Evolutionary conservation across 1,140 invertebrate species (phyloP).

Genomic region (Drosophila paulistorum): DNA sequence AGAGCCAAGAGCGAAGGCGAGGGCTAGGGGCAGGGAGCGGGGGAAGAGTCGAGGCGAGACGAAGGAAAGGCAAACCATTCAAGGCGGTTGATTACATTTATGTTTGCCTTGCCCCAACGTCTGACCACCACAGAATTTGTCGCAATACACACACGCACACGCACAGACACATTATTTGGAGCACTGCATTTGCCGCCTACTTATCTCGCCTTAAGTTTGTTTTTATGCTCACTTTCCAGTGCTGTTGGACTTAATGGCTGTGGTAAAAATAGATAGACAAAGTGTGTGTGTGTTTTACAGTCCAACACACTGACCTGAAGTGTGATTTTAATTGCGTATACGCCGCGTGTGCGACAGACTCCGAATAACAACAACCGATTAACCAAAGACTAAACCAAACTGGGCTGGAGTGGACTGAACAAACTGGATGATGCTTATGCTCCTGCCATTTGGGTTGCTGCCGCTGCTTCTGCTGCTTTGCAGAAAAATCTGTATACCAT

Average conservation of each 20-base stretch:
- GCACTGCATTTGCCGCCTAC: constrained; percentile 38
- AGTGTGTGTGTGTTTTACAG: neutral
- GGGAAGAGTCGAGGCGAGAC: constrained; percentile 8
- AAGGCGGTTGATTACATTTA: constrained; percentile 21
- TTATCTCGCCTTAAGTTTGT: constrained; percentile 39
- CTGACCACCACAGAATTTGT: constrained; percentile 35
- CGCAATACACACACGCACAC: constrained; percentile 23
- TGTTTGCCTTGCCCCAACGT: constrained; percentile 37
- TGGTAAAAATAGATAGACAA: constrained; percentile 10
- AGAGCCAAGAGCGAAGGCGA: neutral
- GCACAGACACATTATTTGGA: constrained; percentile 11
- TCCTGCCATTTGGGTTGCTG: neutral
- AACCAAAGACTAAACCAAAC: constrained; percentile 1
- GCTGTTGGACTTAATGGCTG: constrained; percentile 35
- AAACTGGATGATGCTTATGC: constrained; percentile 1
- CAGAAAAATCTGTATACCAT: constrained; percentile 50
- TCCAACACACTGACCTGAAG: constrained; percentile 11
- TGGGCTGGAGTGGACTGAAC: neutral
- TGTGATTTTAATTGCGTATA: constrained; percentile 23
- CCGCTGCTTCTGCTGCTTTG: constrained; percentile 16
- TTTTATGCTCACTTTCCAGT: constrained; percentile 46
- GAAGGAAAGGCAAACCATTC: constrained; percentile 21
- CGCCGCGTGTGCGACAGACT: neutral
- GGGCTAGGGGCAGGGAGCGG: too few relatives aligned
- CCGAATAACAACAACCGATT: constrained; percentile 9